Conservation (phyloP, 2,888 invertebrate species). For the Ommatoiulus sabulosus region DNA sequence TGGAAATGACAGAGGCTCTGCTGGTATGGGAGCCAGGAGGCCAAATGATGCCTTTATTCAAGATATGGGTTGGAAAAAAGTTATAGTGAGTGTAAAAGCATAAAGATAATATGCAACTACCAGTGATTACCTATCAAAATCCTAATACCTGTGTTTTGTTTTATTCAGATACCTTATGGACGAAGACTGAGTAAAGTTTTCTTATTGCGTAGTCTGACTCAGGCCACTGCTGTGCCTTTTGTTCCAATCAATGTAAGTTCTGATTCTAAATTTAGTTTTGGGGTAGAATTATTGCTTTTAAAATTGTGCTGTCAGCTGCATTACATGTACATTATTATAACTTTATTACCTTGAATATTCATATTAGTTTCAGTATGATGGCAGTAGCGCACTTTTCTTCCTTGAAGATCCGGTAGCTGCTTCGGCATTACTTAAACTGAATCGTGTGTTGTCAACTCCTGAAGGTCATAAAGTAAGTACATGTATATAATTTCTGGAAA, state of each 20-base stretch:
- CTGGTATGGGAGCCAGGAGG: not conserved
- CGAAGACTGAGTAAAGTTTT: not conserved
- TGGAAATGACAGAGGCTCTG: not conserved
- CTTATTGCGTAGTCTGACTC: not conserved
- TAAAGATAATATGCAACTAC: not conserved
- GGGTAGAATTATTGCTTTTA: too few relatives aligned
- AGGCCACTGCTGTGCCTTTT: conserved; percentile 37
- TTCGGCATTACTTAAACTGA: not conserved
- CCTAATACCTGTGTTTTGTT: not conserved
- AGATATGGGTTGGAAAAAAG: not conserved
- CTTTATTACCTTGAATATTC: too few relatives aligned
- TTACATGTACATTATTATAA: too few relatives aligned
- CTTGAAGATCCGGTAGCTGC: conserved; percentile 1
- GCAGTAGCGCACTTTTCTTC: conserved; percentile 17
- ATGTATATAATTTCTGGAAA: too few relatives aligned
- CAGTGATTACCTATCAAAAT: not conserved
- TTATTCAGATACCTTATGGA: conserved; percentile 48
- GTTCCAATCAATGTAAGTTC: conserved; percentile 42
- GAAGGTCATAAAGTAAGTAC: not conserved
- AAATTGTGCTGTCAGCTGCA: too few relatives aligned
- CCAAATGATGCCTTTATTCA: not conserved
- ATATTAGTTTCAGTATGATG: conserved; percentile 52
- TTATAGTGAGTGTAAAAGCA: not conserved
- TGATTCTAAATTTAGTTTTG: not conserved
- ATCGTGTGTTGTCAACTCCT: not conserved